Evolutionary conservation across 2,797 vertebrate genomes (phyloP), one percentile per base, ranked within the genome.

Genomic region (Periophthalmus magnuspinnatus): DNA sequence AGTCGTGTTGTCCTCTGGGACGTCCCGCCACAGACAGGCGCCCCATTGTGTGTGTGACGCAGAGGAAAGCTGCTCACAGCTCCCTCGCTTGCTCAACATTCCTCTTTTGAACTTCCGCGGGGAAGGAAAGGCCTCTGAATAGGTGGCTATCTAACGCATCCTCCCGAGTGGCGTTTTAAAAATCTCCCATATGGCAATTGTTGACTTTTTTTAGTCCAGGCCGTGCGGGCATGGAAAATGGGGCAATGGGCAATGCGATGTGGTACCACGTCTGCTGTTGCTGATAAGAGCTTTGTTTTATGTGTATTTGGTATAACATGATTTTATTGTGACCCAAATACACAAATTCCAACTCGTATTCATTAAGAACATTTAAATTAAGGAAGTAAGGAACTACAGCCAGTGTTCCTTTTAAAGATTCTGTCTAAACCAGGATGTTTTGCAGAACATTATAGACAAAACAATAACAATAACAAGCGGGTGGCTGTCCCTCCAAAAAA

Each of bases 61-160:
- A 87, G 80, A 83, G 90, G 90, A 90, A 92, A 84, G 81, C 83
- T 62, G 63, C 32, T 85, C 81, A 61, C 85, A 74, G 76, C 77
- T 14, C 41, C 41, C 41, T 81, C 76, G 67, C 83, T 87, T 80
- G 72, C 82, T 75, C 75, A 79, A 4, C 71, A 71, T 84, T 84
- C 78, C 76, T 85, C 78, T 81, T 77, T 84, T 85, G 70, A 90
- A 84, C 79, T 81, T 86, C 85, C 82, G 78, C 82, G 85, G 85
- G 85, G 86, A 86, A 86, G 84, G 71, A 70, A 84, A 66, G 34
- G 57, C 48, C 54, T 79, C 70, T 87, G 78, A 88, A 89, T 87
- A 75, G 88, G 81, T 84, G 86, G 77, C 79, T 83, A 81, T 89
- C 87, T 65, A 60, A 81, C 75, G 89, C 84, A 86, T 91, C 89